Conservation (phyloP, 2,113 vertebrate genomes). For the Peromyscus californicus region DNA sequence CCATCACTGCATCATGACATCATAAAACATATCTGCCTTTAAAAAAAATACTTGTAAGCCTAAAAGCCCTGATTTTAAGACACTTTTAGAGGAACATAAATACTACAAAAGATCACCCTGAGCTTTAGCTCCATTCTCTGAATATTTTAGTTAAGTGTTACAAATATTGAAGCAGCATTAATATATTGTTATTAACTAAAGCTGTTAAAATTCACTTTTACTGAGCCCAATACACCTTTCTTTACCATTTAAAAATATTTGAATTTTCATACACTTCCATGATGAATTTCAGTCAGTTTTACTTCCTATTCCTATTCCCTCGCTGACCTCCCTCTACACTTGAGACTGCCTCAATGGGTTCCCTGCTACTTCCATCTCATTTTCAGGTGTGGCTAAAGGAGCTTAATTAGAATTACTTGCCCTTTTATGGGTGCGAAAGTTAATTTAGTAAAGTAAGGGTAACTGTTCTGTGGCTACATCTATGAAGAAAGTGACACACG, state of each 20-base stretch:
- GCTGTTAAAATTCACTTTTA: background rate
- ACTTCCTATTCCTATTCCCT: background rate
- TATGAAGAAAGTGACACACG: background rate
- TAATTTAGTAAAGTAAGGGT: background rate
- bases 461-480: background rate
- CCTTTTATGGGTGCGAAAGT: too few relatives aligned
- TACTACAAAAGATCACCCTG: background rate
- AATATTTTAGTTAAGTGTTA: background rate
- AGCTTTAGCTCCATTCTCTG: background rate
- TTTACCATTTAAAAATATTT: background rate
- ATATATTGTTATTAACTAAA: background rate
- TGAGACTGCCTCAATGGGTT: background rate
- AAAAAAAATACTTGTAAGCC: background rate
- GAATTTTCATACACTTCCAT: background rate
- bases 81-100: background rate
- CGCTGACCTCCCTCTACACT: too few relatives aligned
- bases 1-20: background rate
- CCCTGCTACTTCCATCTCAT: background rate
- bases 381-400: background rate
- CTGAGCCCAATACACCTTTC: background rate
- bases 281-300: background rate
- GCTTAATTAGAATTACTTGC: background rate
- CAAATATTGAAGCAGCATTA: background rate
- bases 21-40: background rate
- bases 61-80: constrained; percentile 20